Conservation (phyloP, 2,797 vertebrate genomes). For the Oreonectes daqikongensis region DNA sequence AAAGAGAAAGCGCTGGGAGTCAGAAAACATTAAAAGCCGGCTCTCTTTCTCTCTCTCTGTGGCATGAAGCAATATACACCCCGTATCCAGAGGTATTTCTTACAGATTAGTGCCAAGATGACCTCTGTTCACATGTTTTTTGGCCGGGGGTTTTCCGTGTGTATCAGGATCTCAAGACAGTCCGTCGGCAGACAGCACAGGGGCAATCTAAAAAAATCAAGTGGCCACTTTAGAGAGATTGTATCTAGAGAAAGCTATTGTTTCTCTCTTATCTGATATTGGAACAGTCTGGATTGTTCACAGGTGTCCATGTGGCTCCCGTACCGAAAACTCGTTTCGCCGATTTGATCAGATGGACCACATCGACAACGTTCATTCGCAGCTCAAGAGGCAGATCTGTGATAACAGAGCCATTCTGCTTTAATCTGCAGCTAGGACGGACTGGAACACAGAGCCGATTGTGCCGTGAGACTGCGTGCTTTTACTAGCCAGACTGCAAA, state of each 20-base stretch:
- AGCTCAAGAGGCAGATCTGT: slow-evolving; percentile 13
- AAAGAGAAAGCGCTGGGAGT: slow-evolving; percentile 23
- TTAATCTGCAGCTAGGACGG: not conserved
- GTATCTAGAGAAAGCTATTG: slow-evolving; percentile 46
- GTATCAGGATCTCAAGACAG: slow-evolving; percentile 25
- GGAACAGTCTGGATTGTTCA: slow-evolving; percentile 38
- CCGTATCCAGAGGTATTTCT: slow-evolving; percentile 20
- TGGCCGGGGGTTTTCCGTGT: not conserved
- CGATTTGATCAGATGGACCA: slow-evolving; percentile 46
- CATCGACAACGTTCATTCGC: slow-evolving; percentile 21
- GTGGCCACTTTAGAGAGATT: slow-evolving; percentile 41
- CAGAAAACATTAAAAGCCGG: slow-evolving; percentile 32
- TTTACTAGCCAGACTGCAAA: not conserved
- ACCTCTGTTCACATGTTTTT: not conserved
- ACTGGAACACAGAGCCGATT: not conserved
- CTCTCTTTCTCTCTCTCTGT: slow-evolving; percentile 24
- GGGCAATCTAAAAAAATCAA: slow-evolving; percentile 47
- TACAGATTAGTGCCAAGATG: slow-evolving; percentile 35
- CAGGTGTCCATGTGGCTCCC: slow-evolving; percentile 16
- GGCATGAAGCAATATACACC: slow-evolving; percentile 23
- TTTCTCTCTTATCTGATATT: slow-evolving; percentile 48
- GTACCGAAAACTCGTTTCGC: slow-evolving; percentile 28
- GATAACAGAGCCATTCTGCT: not conserved
- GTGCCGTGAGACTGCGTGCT: not conserved
- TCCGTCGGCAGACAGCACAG: slow-evolving; percentile 27